Conservation (phyloP, 1,140 invertebrate species). For the Panulirus ornatus region DNA sequence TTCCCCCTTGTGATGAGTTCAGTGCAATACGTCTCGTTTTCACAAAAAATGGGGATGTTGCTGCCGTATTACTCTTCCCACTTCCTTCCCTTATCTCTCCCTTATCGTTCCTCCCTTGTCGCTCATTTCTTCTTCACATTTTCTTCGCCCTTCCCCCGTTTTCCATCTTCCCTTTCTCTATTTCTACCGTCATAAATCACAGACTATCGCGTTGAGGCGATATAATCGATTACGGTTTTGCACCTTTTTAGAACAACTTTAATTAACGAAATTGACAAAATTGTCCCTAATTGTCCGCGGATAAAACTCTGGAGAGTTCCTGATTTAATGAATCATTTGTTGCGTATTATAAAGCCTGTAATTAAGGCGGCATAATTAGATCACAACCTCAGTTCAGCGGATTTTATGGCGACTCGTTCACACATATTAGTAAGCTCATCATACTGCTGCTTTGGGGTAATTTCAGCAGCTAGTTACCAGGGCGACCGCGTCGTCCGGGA, state of each 20-base stretch:
- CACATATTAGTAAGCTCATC: not conserved
- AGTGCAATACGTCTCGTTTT: too few relatives aligned
- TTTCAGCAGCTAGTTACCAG: not conserved
- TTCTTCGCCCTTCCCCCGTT: not conserved
- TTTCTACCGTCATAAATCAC: not conserved
- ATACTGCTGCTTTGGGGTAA: not conserved
- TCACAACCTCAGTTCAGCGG: not conserved
- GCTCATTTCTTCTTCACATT: not conserved
- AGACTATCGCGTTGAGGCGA: not conserved
- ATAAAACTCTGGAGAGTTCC: conserved; percentile 4
- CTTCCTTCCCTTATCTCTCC: not conserved
- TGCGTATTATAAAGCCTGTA: not conserved
- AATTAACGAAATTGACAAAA: conserved; percentile 10
- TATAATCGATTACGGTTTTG: conserved; percentile 6
- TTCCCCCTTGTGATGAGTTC: too few relatives aligned
- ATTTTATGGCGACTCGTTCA: not conserved
- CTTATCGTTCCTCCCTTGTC: not conserved
- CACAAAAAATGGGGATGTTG: too few relatives aligned
- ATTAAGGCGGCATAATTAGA: conserved; percentile 4
- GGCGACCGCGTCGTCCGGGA: too few relatives aligned
- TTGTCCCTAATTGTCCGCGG: not conserved
- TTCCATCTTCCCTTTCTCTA: not conserved
- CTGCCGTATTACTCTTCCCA: too few relatives aligned
- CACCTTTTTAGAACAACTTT: not conserved
- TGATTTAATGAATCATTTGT: conserved; percentile 21